Conservation (phyloP, 92 coral and sea anemone genomes). For the Porites rus region DNA sequence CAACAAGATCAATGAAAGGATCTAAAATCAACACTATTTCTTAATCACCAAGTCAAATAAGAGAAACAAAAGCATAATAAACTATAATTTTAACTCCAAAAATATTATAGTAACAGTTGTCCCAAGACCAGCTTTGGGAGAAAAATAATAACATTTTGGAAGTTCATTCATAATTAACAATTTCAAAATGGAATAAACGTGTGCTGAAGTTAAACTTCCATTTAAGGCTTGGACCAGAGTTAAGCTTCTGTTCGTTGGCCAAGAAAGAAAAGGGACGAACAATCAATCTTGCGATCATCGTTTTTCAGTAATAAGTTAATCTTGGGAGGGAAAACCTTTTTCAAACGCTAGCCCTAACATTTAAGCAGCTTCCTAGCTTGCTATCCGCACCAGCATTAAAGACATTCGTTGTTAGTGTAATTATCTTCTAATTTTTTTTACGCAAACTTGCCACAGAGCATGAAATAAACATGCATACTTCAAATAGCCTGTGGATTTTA, state of each 20-base stretch:
- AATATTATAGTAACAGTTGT: not conserved
- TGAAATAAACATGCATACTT: not conserved
- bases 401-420: too few relatives aligned
- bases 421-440: not conserved
- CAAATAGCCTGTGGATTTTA: not conserved
- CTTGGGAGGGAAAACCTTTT: too few relatives aligned
- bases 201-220: not conserved
- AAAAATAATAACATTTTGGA: not conserved
- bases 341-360: too few relatives aligned
- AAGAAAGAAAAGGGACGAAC: too few relatives aligned
- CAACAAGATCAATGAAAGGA: too few relatives aligned
- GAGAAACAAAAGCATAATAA: not conserved
- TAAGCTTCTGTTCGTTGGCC: too few relatives aligned
- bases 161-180: not conserved
- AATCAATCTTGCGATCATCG: too few relatives aligned
- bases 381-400: too few relatives aligned
- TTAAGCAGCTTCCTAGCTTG: too few relatives aligned
- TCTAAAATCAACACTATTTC: too few relatives aligned
- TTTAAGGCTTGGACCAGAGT: not conserved
- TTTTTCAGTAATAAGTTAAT: too few relatives aligned
- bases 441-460: not conserved
- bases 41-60: not conserved
- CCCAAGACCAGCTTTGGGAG: slow-evolving; percentile 2
- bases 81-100: not conserved
- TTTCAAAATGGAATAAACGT: not conserved